Evolutionary conservation across 2,113 vertebrate genomes (phyloP), one percentile per base, ranked within the genome.

Genomic region (Clinocottus analis): DNA sequence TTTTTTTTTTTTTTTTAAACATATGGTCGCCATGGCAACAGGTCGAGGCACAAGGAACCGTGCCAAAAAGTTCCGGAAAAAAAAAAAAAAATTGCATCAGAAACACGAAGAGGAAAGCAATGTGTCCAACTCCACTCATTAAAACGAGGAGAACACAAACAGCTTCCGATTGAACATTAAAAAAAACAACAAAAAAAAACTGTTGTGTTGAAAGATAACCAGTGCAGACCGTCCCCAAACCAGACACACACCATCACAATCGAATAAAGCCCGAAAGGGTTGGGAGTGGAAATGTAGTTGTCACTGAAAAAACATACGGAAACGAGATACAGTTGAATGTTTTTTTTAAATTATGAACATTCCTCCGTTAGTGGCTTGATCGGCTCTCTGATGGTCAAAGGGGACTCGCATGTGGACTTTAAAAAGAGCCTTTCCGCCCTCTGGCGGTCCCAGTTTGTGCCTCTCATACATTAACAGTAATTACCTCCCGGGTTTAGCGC

Each of bases 21-120:
- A n/a, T n/a, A n/a, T n/a, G 9, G 59, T 80, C 55, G 51, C 80
- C 70, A 83, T 69, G 69, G 70, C 55, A 77, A 82, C 79, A 62
- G 27, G 58, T 78, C 31, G 39, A 77, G 73, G 35, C 65, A 81
- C 25, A 51, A 68, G 55, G 23, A 67, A 29, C 72, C 53, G 19
- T 49, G 47, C 58, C 55, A 43, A 12, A n/a, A 12, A 63, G n/a
- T 70, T 68, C 67, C n/a, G 43, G 37, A 6, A 13, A 49, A 41
- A 73, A 43, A 13, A 9, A 6, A 13, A 49, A 41, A 73, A 43
- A 13, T 21, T 35, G 55, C 45, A 71, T 49, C 65, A 64, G 55
- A 73, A 31, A 60, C 33, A 25, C 3, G 17, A 65, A 39, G 65
- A 58, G 19, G 41, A 62, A n/a, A 47, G 66, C n/a, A 0, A 19